Percentiles rank a stretch among this genome's conserved stretches.
Conservation (phyloP, 2,113 vertebrate species). For the Macrotus californicus region DNA sequence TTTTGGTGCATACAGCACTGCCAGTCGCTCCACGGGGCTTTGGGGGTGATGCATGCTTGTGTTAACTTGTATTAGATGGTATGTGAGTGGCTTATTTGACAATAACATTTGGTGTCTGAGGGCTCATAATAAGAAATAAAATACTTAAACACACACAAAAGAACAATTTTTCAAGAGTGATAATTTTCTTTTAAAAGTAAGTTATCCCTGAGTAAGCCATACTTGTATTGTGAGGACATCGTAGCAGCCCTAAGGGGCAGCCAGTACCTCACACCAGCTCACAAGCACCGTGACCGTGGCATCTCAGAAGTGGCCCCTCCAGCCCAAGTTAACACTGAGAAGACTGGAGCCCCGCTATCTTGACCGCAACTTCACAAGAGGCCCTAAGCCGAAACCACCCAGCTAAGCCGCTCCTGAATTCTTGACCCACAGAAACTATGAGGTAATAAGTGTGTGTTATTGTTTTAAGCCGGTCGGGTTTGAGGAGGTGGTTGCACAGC, state of each 20-base stretch:
- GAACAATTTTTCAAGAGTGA: neutral
- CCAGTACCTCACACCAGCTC: neutral
- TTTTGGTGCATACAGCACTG: neutral
- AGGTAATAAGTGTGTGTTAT: neutral
- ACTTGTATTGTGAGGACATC: neutral
- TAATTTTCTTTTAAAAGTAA: conserved; percentile 37
- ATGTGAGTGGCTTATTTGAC: neutral
- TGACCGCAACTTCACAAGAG: neutral
- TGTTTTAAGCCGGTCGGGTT: conserved; percentile 2
- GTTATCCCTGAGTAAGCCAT: neutral
- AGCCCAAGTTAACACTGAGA: neutral
- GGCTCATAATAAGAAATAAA: conserved; percentile 31
- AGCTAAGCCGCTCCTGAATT: neutral
- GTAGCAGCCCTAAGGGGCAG: neutral
- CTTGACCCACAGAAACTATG: neutral
- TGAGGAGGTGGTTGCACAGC: neutral
- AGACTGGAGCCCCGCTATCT: neutral
- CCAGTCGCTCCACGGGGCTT: neutral
- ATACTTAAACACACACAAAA: neutral
- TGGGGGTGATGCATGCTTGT: neutral
- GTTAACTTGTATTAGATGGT: conserved; percentile 10
- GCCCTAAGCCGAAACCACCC: neutral
- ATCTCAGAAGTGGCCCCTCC: conserved; percentile 5
- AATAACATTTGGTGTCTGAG: neutral
- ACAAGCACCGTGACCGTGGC: neutral